Base-by-base conservation (phyloP, 2,797 vertebrate genomes). In the Hoplostethus atlanticus region DNA sequence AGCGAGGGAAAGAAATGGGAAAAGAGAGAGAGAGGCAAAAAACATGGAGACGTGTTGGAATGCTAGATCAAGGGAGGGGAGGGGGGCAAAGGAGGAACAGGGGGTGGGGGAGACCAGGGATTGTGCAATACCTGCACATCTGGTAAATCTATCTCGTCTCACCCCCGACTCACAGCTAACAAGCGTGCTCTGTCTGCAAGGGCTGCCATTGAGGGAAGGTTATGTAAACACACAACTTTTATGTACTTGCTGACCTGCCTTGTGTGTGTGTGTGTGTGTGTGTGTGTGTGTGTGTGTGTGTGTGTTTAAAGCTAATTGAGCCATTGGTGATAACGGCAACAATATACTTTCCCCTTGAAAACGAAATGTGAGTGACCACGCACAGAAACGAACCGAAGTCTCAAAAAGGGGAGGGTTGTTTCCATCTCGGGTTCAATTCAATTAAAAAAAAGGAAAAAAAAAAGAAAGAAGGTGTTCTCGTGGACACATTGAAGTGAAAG, bases 81-180 rank as follows among this genome's bases (percentile, higher is more conserved):
- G 50, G 69, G 51, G 51, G 60, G 48, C 2, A 30, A 21, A 13
- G 17, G 40, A 10, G n/a, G 6, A 10, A n/a, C 38, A n/a, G 21
- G 21, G 21, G 21, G 21, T 21, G 60, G 34, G 34, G 17, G n/a
- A 6, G 21, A 52, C 28, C 60, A 46, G 73, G 48, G 79, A 86
- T 94, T 94, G 94, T 88, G 92, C 92, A 95, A 95, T 90, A 92
- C 84, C 89, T 92, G 89, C 87, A 94, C 90, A 94, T 93, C 93
- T 94, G 93, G 85, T 88, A 90, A 88, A 92, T 86, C 86, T 79
- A 92, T 94, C 87, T 89, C 87, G 84, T 91, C 72, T 86, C 87
- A 72, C 85, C 79, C 72, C 73, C 69, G 46, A 75, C 77, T 65
- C 84, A 64, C 64, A 50, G 71, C 82, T 84, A 92, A 92, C 89